Evolutionary conservation across 2,113 vertebrate species (phyloP).

Genomic region (Gymnobelideus leadbeateri): DNA sequence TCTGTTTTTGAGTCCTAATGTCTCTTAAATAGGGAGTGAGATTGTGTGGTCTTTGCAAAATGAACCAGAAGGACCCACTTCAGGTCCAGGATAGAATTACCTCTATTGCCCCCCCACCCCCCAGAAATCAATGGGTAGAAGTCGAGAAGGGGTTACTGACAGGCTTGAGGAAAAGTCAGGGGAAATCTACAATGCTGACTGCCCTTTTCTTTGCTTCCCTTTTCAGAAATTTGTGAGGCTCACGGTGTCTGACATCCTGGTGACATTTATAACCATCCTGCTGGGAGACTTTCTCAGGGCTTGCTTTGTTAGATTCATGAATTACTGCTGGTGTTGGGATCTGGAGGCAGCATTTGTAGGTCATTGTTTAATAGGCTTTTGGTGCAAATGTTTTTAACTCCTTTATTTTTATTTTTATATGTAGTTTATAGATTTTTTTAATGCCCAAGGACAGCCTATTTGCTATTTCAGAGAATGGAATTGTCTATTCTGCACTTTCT

Average conservation of each 20-base stretch:
- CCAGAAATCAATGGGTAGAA: background rate
- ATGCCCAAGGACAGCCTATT: background rate
- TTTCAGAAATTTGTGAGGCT: conserved; percentile 95
- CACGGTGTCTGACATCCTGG: conserved; percentile 95
- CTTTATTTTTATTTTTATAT: background rate
- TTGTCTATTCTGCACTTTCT: conserved; percentile 15
- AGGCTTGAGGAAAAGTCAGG: background rate
- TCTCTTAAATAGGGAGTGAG: background rate
- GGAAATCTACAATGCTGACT: background rate
- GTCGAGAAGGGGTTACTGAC: background rate
- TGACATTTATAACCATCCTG: conserved; percentile 95
- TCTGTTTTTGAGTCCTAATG: background rate
- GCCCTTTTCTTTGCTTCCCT: conserved; percentile 41
- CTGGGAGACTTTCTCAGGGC: conserved; percentile 95
- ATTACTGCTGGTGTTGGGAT: conserved; percentile 99
- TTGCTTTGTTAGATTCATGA: conserved; percentile 95
- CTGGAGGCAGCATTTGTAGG: conserved; percentile 98
- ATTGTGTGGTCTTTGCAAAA: background rate
- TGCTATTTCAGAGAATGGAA: background rate
- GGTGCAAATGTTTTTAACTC: background rate
- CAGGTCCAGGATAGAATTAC: background rate
- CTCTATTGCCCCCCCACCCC: background rate
- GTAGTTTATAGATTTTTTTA: conserved; percentile 22
- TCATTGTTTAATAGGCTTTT: conserved; percentile 30
- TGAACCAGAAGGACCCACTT: background rate